Evolutionary conservation across 2,797 vertebrate species (phyloP).

Genomic region (Lepus townsendii): DNA sequence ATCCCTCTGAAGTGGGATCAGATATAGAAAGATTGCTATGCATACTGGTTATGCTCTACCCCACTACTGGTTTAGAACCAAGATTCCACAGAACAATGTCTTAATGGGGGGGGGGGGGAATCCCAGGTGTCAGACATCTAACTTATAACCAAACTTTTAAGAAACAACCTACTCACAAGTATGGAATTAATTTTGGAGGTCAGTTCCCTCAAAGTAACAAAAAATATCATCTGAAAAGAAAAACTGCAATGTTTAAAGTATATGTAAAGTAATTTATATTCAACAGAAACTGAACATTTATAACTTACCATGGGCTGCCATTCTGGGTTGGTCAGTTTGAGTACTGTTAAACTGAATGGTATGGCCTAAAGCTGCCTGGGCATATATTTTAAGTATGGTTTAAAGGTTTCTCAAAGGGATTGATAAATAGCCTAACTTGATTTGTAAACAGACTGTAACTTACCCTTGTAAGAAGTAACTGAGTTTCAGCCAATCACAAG

Average conservation of each 20-base stretch:
- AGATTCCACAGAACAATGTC: background rate
- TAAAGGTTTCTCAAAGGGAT: too few species aligned
- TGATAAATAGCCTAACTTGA: too few species aligned
- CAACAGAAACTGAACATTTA: slow-evolving; percentile 1
- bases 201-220: background rate
- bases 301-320: background rate
- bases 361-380: too few species aligned
- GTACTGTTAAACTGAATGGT: background rate
- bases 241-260: background rate
- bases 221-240: background rate
- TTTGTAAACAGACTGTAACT: too few species aligned
- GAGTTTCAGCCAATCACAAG: too few species aligned
- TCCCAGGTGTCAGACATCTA: background rate
- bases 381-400: too few species aligned
- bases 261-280: background rate
- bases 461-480: too few species aligned
- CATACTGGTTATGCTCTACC: background rate
- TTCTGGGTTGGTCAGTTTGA: background rate
- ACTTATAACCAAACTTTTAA: background rate
- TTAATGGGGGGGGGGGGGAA: background rate
- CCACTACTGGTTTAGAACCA: background rate
- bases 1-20: background rate
- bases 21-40: background rate
- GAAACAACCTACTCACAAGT: background rate
- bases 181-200: background rate